Percentiles rank a stretch among this genome's conserved stretches.
Evolutionary conservation across 2,888 invertebrate genomes (phyloP).

Genomic region (Hesperia comma): DNA sequence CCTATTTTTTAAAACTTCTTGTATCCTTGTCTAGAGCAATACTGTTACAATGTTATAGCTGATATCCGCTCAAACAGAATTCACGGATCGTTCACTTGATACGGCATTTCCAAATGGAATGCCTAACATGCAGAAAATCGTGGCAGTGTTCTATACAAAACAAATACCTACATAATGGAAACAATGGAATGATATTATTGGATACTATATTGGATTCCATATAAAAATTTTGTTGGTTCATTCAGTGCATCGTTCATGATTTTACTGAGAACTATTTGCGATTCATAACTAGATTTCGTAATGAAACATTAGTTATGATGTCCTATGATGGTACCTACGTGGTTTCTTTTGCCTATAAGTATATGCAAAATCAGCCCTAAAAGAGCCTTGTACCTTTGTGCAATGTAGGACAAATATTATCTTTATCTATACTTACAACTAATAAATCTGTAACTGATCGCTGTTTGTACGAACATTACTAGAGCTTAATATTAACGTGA

Average conservation of each 20-base stretch:
- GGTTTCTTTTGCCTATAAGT: too few species aligned
- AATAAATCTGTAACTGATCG: too few species aligned
- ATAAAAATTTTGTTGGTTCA: not conserved
- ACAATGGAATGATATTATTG: not conserved
- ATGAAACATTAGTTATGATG: too few species aligned
- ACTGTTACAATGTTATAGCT: not conserved
- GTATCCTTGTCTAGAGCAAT: not conserved
- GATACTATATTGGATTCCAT: not conserved
- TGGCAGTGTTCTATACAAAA: not conserved
- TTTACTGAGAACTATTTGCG: not conserved
- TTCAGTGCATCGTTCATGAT: not conserved
- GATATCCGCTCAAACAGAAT: constrained; percentile 6
- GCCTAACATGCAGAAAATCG: constrained; percentile 1
- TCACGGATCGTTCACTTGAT: constrained; percentile 9
- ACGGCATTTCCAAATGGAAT: constrained; percentile 5
- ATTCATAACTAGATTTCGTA: too few species aligned
- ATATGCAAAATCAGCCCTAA: too few species aligned
- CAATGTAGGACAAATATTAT: too few species aligned
- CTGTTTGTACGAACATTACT: too few species aligned
- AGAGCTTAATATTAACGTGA: too few species aligned
- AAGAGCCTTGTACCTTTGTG: too few species aligned
- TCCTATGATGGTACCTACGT: too few species aligned
- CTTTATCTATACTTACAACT: too few species aligned
- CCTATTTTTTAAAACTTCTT: too few species aligned
- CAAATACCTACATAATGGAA: not conserved